Percentiles rank a stretch among this genome's conserved stretches.
Evolutionary conservation across 2,888 invertebrate species (phyloP).

Genomic region (Pristionchus arcanus): DNA sequence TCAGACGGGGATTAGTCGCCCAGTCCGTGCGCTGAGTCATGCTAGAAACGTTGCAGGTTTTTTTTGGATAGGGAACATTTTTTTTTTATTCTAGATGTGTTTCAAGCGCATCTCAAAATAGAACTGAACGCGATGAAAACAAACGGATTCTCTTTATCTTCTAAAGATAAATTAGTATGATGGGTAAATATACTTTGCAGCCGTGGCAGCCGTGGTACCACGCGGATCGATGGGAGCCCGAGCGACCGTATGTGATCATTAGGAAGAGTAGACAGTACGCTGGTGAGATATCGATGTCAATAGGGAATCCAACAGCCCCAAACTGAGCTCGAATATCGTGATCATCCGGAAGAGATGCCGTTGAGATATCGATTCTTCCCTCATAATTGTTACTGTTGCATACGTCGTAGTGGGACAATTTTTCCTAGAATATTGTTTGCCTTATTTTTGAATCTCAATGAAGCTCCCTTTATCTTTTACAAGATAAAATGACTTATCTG

Average conservation of each 20-base stretch:
- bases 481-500: neutral
- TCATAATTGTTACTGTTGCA: too few relatives aligned
- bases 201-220: constrained; percentile 78
- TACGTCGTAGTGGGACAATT: too few relatives aligned
- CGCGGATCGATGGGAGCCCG: constrained; percentile 75
- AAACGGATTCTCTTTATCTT: too few relatives aligned
- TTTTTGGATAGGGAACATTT: too few relatives aligned
- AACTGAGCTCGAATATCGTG: too few relatives aligned
- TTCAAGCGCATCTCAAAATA: neutral
- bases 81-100: neutral
- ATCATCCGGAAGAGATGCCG: constrained; percentile 75
- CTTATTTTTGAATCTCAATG: too few relatives aligned
- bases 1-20: neutral
- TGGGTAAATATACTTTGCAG: constrained; percentile 45
- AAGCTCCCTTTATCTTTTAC: too few relatives aligned
- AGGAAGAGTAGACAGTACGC: constrained; percentile 76
- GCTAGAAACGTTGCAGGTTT: neutral
- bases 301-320: too few relatives aligned
- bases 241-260: constrained; percentile 75
- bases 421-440: too few relatives aligned
- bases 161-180: too few relatives aligned
- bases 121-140: too few relatives aligned
- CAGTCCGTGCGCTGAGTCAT: neutral
- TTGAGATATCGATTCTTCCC: constrained; percentile 58
- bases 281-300: constrained; percentile 60